Evolutionary conservation across 2,888 invertebrate species (phyloP), one percentile per base, ranked within the genome.

Genomic region (Hirtodrosophila cameraria): DNA sequence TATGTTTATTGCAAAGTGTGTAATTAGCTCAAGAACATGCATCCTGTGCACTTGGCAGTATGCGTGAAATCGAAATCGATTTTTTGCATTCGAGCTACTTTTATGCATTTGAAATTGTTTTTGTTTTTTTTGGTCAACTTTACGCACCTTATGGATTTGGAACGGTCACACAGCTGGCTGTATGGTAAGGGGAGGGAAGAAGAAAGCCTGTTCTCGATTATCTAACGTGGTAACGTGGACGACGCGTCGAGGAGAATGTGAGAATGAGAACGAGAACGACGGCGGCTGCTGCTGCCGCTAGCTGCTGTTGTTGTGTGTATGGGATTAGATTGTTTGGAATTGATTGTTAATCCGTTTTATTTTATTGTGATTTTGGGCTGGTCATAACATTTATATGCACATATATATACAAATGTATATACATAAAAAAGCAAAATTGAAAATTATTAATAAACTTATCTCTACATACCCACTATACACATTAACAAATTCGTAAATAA

Each of bases 361-460:
- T 58, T 69, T 75, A 63, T 69, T 74, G 54, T 69, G 66, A 53
- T 70, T 73, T 73, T 43, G 13, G 31, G 11, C 36, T 16, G 25
- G 16, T 25, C 28, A 63, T 70, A 54, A 39, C 49, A 58, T 18
- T 38, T 35, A 54, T 8, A 27, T n/a, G 23, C 7, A 39, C 12
- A 38, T 35, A 36, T 25, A 18, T 36, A 9, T 20, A 18, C 35
- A 38, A 20, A 33, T 7, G 11, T 28, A 25, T 20, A 11, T 30
- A 50, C 27, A 23, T 27, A 48, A 33, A 43, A 15, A 38, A 36
- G 23, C 12, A 27, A 6, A 43, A 38, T n/a, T n/a, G n/a, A 49
- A 63, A 73, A 74, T 77, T 79, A 86, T 79, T 83, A 83, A 83
- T 79, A 79, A 79, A 82, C 79, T 65, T 65, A 70, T 70, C 50